These are phyloP conservation scores for Aphyosemion australe DNA, from an alignment of 2,113 vertebrate genomes.

Conservation along the genomic window DNA sequence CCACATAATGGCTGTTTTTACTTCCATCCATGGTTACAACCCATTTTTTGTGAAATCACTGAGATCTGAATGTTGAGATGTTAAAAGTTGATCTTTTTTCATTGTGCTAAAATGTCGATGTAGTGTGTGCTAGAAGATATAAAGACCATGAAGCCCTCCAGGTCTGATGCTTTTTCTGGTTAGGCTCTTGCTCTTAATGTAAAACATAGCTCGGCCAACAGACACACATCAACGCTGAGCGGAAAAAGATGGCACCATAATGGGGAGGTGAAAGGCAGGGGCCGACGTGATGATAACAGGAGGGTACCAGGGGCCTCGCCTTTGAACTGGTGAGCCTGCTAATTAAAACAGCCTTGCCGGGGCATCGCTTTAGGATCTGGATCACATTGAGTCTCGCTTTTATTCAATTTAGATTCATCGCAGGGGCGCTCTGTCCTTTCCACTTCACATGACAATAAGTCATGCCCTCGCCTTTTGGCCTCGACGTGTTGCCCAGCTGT, in stretches of 20 bases:
- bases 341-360: conserved; percentile 81
- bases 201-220: conserved; percentile 60
- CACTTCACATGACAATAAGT: conserved; percentile 76
- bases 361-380: conserved; percentile 72
- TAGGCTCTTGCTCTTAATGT: conserved; percentile 60
- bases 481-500: conserved; percentile 82
- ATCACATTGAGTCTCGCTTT: conserved; percentile 74
- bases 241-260: conserved; percentile 64
- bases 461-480: conserved; percentile 79
- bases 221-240: conserved; percentile 35
- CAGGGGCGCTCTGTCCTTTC: conserved; percentile 44
- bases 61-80: too few species aligned
- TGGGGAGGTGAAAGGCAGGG: conserved; percentile 64
- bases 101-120: too few species aligned
- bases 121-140: background rate
- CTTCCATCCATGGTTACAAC: too few species aligned
- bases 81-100: too few species aligned
- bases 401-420: conserved; percentile 77
- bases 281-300: conserved; percentile 69
- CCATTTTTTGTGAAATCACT: too few species aligned
- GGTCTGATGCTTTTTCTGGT: conserved; percentile 54
- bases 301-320: conserved; percentile 65
- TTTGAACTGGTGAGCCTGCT: conserved; percentile 77
- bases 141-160: conserved; percentile 53
- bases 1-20: too few species aligned